Evolutionary conservation across 2,888 invertebrate genomes (phyloP), one percentile per base, ranked within the genome.

Genomic region (Syrista parreyssii): DNA sequence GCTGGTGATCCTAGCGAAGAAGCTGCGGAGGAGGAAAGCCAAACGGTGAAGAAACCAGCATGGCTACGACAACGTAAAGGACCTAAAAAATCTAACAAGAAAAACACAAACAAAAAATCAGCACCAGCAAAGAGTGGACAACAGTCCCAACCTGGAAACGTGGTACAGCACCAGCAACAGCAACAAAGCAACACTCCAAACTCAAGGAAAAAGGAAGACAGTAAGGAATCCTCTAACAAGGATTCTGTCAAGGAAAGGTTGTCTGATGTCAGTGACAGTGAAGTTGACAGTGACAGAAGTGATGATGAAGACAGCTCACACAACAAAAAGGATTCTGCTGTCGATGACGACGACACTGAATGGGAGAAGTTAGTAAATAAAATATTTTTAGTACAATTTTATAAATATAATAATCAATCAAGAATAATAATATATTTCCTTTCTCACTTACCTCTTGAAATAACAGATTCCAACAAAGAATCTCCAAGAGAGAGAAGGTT

Each of bases 401-500:
- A 36, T 9, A 34, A 33, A 15, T 33, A 35, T 35, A 68, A 68
- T n/a, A n/a, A 73, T 76, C 36, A 23, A 12, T 35, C 31, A 15
- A 36, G 30, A 15, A 33, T 33, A 11, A 32, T 77, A 36, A 33
- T 34, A 68, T 74, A 76, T 23, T 74, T 72, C 35, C 68, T 73
- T 32, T 4, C 35, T 40, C 23, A 34, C 30, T 40, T 73, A 68
- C n/a, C 3, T 75, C 40, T 35, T 23, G n/a, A 35, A 68, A 75
- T 15, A 35, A 76, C 73, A 92, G 92, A 86, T 96, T 98, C 92
- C 98, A 98, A 92, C 95, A 96, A 87, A 96, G 97, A 88, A 92
- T 98, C 78, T 95, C 96, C 84, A 97, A 97, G 89, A 93, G 97
- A 32, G 98, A 98, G 89, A 95, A 97, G 84, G 94, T 94, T 30